Base-by-base conservation (phyloP, 2,888 invertebrate species). In the Smittia sp. region DNA sequence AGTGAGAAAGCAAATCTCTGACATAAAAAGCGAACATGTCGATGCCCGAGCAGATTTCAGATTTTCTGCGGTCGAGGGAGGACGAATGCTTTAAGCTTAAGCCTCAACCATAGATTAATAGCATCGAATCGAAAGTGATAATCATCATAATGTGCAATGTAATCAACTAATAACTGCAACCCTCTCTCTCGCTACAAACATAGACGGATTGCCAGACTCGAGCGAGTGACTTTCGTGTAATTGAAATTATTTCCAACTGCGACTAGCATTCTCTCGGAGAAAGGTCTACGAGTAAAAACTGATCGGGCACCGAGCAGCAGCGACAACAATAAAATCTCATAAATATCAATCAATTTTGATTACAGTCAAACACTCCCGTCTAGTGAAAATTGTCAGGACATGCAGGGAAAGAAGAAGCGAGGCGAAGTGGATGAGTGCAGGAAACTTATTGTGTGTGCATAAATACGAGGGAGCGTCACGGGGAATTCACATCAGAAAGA, bases 61-160 rank as follows among this genome's bases (percentile, higher is more conserved):
- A 32, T 32, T 32, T 32, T 32, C 32, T 32, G 32, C 32, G 32
- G 32, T 32, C 32, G 32, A 32, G 32, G 32, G 32, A 32, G 32
- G 32, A 32, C 3, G 32, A 32, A 9, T 32, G 32, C 32, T 32
- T 32, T 32, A 9, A 32, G 9, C 32, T 4, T 20, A 58, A 58
- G 15, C 22, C 58, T 18, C 18, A n/a, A 58, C 58, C 58, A 58
- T 58, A 11, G 20, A 58, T 58, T 58, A 58, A 18, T 58, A 18
- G 18, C 58, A 18, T 46, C 46, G 46, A 46, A 15, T 46, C 58
- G 58, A 20, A 18, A 54, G 62, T 52, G 79, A 82, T 83, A 82
- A 83, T 82, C 82, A 82, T 79, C 81, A 82, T 82, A 83, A 82
- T 83, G 81, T 79, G 81, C 82, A 81, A 82, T 82, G 82, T 82